Conservation (phyloP, 2,888 invertebrate genomes). For the Thymelicus acteon region DNA sequence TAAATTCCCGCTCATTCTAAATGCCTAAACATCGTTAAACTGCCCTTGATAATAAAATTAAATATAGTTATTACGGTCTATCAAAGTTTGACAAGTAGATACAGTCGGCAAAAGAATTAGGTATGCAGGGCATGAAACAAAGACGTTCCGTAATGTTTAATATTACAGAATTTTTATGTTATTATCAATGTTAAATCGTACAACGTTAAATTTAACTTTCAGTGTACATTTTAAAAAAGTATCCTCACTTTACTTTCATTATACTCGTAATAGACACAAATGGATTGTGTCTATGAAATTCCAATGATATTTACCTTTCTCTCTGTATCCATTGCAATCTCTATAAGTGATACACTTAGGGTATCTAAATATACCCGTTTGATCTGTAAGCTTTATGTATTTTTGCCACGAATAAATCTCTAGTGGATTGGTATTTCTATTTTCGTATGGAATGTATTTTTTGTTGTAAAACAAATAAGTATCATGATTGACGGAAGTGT, state of each 20-base stretch:
- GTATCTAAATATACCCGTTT: background rate
- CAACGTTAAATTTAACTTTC: background rate
- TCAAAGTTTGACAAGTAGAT: no score
- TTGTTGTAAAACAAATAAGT: background rate
- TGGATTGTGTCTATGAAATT: background rate
- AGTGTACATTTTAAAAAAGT: background rate
- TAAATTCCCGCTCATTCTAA: no score
- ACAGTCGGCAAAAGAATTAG: no score
- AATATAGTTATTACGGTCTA: no score
- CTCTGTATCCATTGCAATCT: background rate
- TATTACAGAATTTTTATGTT: no score
- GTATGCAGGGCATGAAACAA: no score
- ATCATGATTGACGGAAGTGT: no score
- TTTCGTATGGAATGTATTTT: background rate
- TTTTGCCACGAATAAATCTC: slow-evolving; percentile 2
- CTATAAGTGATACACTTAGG: slow-evolving; percentile 1
- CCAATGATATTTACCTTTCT: background rate
- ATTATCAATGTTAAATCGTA: no score
- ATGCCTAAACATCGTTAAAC: no score
- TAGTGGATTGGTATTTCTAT: background rate
- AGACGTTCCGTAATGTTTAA: no score
- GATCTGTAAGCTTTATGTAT: background rate
- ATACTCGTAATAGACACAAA: background rate
- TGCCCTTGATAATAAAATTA: no score
- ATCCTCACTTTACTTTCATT: background rate